Percentiles rank a stretch among this genome's conserved stretches.
These are phyloP conservation scores for Melanotaenia nigrans DNA, from an alignment of 2,797 vertebrate genomes.

Conservation along the genomic window DNA sequence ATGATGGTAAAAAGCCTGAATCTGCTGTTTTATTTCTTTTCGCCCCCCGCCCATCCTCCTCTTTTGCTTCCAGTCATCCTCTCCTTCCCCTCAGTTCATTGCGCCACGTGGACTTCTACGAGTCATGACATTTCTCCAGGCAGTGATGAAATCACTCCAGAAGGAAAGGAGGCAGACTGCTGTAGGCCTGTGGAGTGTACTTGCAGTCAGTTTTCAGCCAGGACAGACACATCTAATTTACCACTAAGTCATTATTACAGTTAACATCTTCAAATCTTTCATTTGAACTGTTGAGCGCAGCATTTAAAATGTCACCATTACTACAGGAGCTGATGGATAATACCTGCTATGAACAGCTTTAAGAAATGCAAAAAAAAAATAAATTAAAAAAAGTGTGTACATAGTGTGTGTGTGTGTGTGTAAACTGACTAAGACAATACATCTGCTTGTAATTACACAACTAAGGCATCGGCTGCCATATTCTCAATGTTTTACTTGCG, in stretches of 20 bases:
- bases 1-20: constrained; percentile 75
- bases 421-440: constrained; percentile 68
- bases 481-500: constrained; percentile 63
- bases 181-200: constrained; percentile 65
- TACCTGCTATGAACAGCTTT: constrained; percentile 11
- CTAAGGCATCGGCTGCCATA: constrained; percentile 73
- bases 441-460: constrained; percentile 76
- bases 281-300: constrained; percentile 39
- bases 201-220: constrained; percentile 65
- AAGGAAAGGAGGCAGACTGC: constrained; percentile 65
- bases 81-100: constrained; percentile 55
- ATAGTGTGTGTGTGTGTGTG: constrained; percentile 17
- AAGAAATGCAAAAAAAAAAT: neutral
- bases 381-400: neutral
- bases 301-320: constrained; percentile 36
- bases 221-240: constrained; percentile 71
- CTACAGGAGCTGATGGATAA: constrained; percentile 25
- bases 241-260: constrained; percentile 70
- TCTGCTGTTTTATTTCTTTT: constrained; percentile 61
- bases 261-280: constrained; percentile 54
- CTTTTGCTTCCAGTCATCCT: constrained; percentile 58
- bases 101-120: constrained; percentile 79
- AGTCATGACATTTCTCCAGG: constrained; percentile 85
- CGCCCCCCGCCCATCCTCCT: constrained; percentile 20
- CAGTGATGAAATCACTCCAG: constrained; percentile 79